Conservation (phyloP, 37 sponge, comb jelly and placozoan species). For the Haliclona indistincta region DNA sequence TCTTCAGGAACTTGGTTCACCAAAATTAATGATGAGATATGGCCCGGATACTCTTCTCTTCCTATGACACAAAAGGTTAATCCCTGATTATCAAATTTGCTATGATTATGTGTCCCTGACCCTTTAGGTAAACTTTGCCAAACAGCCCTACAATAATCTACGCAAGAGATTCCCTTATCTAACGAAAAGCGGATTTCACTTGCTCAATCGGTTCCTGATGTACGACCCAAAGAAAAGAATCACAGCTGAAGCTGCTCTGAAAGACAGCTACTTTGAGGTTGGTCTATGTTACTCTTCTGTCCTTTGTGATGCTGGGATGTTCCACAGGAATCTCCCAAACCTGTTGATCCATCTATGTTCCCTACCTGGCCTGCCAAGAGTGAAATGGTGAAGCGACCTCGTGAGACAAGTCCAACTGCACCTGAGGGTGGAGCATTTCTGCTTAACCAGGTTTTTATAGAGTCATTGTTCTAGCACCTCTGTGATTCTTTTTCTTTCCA, state of each 20-base stretch:
- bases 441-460: no score
- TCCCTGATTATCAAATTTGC: not conserved
- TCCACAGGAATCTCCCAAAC: no score
- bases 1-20: conserved; percentile 89
- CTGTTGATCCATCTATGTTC: no score
- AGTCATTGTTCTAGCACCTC: no score
- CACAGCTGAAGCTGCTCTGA: conserved; percentile 72
- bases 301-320: no score
- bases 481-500: no score
- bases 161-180: conserved; percentile 75
- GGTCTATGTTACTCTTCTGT: no score
- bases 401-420: no score
- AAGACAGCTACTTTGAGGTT: conserved; percentile 87
- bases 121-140: conserved; percentile 72
- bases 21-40: conserved; percentile 96
- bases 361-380: no score
- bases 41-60: conserved; percentile 89
- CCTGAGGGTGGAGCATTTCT: no score
- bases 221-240: conserved; percentile 91
- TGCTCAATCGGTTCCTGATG: conserved; percentile 85
- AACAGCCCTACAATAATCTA: conserved; percentile 89
- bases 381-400: no score
- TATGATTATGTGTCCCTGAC: no score
- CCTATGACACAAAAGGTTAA: conserved; percentile 88
- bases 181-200: conserved; percentile 79